These are phyloP conservation scores for Stictocephala bisonia DNA, from an alignment of 2,888 invertebrate genomes.

Conservation along the genomic window DNA sequence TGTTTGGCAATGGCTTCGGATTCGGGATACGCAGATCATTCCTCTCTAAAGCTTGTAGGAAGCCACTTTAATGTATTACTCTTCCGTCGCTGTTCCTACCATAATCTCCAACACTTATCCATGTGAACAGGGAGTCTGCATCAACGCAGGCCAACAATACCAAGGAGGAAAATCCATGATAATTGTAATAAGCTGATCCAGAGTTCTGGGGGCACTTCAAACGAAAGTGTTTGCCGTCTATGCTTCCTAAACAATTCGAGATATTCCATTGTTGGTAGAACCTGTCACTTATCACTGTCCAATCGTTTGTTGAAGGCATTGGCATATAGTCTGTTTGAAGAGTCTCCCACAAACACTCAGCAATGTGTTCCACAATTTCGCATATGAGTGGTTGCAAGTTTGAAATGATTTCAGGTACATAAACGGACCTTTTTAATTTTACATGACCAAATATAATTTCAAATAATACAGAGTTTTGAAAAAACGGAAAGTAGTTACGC, in stretches of 20 bases:
- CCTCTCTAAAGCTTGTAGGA: conserved; percentile 20
- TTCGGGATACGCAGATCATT: conserved; percentile 8
- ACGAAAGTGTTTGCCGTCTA: conserved; percentile 14
- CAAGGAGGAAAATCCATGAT: conserved; percentile 4
- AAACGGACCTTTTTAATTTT: no score
- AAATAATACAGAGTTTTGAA: no score
- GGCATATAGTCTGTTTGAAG: conserved; percentile 9
- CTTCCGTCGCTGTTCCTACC: conserved; percentile 31
- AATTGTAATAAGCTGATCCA: conserved; percentile 25
- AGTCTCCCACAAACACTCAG: conserved; percentile 16
- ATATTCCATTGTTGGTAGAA: conserved; percentile 35
- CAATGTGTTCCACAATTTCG: no score
- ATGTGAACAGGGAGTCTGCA: conserved; percentile 18
- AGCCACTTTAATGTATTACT: conserved; percentile 2
- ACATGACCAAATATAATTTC: no score
- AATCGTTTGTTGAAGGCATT: conserved; percentile 9
- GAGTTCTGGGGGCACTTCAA: conserved; percentile 19
- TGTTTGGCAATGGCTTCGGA: conserved; percentile 22
- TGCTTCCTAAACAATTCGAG: conserved; percentile 11
- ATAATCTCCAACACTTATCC: conserved; percentile 29
- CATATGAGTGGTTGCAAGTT: no score
- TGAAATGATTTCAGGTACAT: no score
- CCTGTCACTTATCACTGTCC: conserved; percentile 11
- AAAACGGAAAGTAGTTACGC: no score
- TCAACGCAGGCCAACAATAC: conserved; percentile 26